These are phyloP conservation scores for Nephrocerus scutellatus DNA, from an alignment of 2,888 invertebrate genomes.

Conservation along the genomic window DNA sequence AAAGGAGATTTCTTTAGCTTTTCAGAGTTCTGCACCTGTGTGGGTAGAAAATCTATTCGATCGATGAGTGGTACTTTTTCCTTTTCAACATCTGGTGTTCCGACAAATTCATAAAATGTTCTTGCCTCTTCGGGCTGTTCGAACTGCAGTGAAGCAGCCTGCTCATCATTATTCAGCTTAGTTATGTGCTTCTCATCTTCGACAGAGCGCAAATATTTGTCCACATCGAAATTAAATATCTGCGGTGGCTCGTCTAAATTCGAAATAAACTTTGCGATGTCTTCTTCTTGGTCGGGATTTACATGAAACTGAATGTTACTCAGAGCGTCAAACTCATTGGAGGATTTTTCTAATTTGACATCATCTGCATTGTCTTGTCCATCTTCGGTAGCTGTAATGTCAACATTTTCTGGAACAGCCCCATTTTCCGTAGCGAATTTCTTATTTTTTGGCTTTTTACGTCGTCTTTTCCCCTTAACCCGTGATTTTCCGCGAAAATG, in stretches of 20 bases:
- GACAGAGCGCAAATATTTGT: slow-evolving; percentile 22
- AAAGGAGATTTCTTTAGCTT: background rate
- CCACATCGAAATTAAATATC: slow-evolving; percentile 26
- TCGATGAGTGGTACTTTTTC: slow-evolving; percentile 18
- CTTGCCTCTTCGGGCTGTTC: slow-evolving; percentile 13
- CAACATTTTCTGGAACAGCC: background rate
- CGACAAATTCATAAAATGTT: slow-evolving; percentile 23
- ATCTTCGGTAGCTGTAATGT: background rate
- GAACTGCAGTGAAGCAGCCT: slow-evolving; percentile 3
- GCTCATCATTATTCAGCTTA: slow-evolving; percentile 6
- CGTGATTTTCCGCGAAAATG: slow-evolving; percentile 11
- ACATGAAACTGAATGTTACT: slow-evolving; percentile 24
- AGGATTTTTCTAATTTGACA: too few relatives aligned
- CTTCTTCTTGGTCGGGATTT: slow-evolving; percentile 22
- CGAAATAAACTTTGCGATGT: slow-evolving; percentile 24
- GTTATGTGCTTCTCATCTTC: too few relatives aligned
- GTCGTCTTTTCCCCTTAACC: too few relatives aligned
- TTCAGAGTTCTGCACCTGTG: background rate
- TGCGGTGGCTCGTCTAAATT: slow-evolving; percentile 26
- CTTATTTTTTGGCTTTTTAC: too few relatives aligned
- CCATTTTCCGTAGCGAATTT: too few relatives aligned
- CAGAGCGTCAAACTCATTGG: slow-evolving; percentile 18
- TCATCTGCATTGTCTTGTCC: background rate
- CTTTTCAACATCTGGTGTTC: slow-evolving; percentile 17
- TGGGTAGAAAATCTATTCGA: too few relatives aligned